Evolutionary conservation across 1,140 invertebrate species (phyloP), one percentile per base, ranked within the genome.

Genomic region (Bombus soroeensis): DNA sequence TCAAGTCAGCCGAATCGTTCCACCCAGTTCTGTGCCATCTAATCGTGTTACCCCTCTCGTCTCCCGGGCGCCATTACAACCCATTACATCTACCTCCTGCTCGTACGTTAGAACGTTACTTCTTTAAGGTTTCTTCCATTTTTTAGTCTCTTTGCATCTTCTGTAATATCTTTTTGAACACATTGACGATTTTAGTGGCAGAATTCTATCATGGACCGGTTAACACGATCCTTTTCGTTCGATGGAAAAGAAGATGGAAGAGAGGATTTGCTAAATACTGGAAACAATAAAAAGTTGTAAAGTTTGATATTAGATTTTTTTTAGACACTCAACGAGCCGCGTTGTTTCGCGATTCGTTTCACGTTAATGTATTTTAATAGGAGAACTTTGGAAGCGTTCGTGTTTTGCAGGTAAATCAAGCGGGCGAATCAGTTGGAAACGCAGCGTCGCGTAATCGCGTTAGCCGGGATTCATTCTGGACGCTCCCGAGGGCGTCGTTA

Each of bases 21-120:
- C 86, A 75, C 76, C 85, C 85, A 88, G 88, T 88, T 85, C 88
- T 72, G 83, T 91, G 81, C 87, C 90, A 86, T 87, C 91, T 94
- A 94, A 94, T 94, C 93, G 92, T 88, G 93, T 94, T 94, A 93
- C 87, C 87, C 85, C 74, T 84, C 81, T 88, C 85, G 83, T 92
- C 93, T 90, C 93, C 34, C 41, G 93, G 92, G 93, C 91, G 87
- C 91, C 93, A 89, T 94, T 93, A 93, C 68, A 5, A 43, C 43
- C 32, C 37, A 62, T 62, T n/a, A 53, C 28, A 62, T n/a, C 28
- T 62, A 32, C 32, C 37, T n/a, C n/a, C 43, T 34, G 15, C 41
- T 12, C 37, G 37, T 32, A 47, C 28, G 28, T 59, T 15, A 4
- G 1, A n/a, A 8, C n/a, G 3, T 9, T 18, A 22, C 47, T 39